These are phyloP conservation scores for Brachyistius frenatus DNA, from an alignment of 2,113 vertebrate genomes.

Conservation along the genomic window DNA sequence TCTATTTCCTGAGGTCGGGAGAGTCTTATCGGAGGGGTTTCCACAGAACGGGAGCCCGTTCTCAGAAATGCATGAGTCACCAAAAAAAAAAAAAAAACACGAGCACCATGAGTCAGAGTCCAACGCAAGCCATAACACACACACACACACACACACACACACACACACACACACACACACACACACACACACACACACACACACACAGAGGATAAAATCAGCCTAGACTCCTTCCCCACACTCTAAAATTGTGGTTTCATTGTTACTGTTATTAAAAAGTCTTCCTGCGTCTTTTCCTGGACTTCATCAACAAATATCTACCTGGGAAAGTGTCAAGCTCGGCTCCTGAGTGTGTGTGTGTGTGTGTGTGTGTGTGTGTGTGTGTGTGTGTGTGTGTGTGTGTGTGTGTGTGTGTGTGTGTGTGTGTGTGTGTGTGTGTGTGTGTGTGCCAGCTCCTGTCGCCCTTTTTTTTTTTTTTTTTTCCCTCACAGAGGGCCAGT, in stretches of 20 bases:
- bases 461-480: conserved; percentile 40
- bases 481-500: conserved; percentile 3
- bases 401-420: conserved; percentile 41
- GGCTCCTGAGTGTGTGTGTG: not conserved
- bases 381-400: conserved; percentile 15
- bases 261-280: conserved; percentile 34
- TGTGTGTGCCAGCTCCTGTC: conserved; percentile 51
- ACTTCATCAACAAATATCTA: conserved; percentile 36
- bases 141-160: conserved; percentile 25
- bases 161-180: conserved; percentile 22
- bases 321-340: conserved; percentile 32
- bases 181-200: conserved; percentile 18
- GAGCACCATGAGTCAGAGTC: conserved; percentile 66
- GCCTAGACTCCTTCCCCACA: conserved; percentile 33
- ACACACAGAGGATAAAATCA: conserved; percentile 16
- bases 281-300: conserved; percentile 42
- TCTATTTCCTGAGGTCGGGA: conserved; percentile 33
- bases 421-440: conserved; percentile 28
- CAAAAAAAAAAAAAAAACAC: conserved; percentile 34
- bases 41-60: conserved; percentile 26
- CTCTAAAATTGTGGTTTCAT: conserved; percentile 34
- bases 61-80: conserved; percentile 77
- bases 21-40: conserved; percentile 62
- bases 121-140: conserved; percentile 48
- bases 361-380: not conserved